Evolutionary conservation across 2,797 vertebrate species (phyloP).

Genomic region (Bufotes viridis): DNA sequence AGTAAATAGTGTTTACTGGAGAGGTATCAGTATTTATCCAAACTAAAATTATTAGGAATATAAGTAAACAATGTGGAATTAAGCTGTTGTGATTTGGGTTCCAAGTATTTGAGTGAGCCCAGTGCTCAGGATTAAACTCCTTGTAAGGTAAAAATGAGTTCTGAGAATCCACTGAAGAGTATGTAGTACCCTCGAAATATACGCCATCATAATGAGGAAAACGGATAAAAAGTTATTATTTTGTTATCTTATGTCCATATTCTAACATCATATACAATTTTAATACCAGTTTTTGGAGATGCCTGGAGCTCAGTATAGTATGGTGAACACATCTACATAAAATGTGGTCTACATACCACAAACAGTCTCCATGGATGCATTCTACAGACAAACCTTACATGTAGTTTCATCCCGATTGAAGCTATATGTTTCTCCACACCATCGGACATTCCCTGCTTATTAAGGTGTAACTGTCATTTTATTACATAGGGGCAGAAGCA

Average conservation of each 20-base stretch:
- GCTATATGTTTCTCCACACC: too few species aligned
- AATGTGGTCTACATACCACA: too few species aligned
- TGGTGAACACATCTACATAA: too few species aligned
- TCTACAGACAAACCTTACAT: background rate
- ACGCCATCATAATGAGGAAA: background rate
- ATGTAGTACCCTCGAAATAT: background rate
- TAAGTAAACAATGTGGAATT: slow-evolving; percentile 32
- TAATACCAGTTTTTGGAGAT: background rate
- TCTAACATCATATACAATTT: background rate
- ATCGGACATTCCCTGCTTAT: too few species aligned
- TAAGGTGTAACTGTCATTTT: too few species aligned
- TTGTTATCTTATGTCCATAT: background rate
- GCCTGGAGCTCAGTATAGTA: background rate
- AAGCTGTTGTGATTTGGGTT: slow-evolving; percentile 12
- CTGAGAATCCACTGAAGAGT: background rate
- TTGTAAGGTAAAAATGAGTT: background rate
- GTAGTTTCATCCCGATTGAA: too few species aligned
- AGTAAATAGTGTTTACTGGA: slow-evolving; percentile 27
- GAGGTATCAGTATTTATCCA: slow-evolving; percentile 23
- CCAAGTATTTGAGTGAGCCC: background rate
- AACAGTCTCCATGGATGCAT: background rate
- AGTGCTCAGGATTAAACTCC: background rate
- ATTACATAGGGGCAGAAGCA: too few species aligned
- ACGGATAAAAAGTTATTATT: background rate
- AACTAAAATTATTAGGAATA: slow-evolving; percentile 29